Conservation (phyloP, 2,797 vertebrate genomes). For the Oryzias dopingdopingensis region DNA sequence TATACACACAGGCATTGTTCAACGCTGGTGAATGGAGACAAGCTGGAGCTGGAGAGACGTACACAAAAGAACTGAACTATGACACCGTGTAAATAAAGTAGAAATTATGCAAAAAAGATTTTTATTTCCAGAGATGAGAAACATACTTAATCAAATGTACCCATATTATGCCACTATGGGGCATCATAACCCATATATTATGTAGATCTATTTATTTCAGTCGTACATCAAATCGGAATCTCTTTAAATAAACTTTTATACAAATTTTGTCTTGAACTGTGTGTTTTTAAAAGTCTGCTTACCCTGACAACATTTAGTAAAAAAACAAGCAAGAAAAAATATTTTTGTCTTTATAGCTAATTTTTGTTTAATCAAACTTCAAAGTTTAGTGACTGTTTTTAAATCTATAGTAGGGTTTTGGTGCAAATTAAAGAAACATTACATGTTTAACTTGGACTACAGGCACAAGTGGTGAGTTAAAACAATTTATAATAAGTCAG, state of each 20-base stretch:
- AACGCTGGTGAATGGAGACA: constrained; percentile 55
- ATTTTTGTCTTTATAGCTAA: neutral
- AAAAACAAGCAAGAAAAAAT: neutral
- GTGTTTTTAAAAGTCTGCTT: constrained; percentile 32
- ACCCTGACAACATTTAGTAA: neutral
- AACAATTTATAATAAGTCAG: too few species aligned
- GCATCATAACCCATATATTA: constrained; percentile 46
- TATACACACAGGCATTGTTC: constrained; percentile 69
- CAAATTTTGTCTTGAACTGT: constrained; percentile 31
- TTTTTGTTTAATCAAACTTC: neutral
- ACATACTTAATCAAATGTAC: constrained; percentile 46
- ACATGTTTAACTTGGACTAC: too few species aligned
- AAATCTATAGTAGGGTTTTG: too few species aligned
- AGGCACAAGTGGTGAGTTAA: too few species aligned
- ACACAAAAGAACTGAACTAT: constrained; percentile 64
- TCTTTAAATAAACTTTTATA: constrained; percentile 73
- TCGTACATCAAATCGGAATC: constrained; percentile 47
- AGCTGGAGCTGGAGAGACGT: constrained; percentile 77
- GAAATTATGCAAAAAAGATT: constrained; percentile 46
- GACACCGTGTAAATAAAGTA: constrained; percentile 68
- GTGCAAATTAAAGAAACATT: too few species aligned
- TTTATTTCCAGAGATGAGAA: constrained; percentile 50
- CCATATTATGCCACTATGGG: constrained; percentile 59
- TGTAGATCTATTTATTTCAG: constrained; percentile 54
- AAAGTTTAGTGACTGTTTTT: neutral